A percentile compares a stretch with the other conserved stretches of the same genome.
Conservation (phyloP, 1,140 invertebrate species). For the Eumaeus atala region DNA sequence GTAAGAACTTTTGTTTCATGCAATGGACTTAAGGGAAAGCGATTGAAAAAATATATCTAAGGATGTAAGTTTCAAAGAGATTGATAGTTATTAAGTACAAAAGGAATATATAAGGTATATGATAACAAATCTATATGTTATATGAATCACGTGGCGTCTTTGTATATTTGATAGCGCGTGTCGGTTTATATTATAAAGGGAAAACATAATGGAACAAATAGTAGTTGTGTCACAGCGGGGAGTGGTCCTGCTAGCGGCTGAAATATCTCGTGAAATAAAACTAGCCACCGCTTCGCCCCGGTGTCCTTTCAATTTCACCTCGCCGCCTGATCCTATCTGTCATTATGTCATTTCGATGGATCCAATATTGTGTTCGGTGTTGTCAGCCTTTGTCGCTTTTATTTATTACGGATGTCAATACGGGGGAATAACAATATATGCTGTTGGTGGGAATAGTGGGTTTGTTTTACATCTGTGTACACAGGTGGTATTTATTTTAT, state of each 20-base stretch:
- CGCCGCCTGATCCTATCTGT: constrained; percentile 35
- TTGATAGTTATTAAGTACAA: too few species aligned
- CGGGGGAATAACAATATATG: constrained; percentile 8
- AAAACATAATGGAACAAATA: constrained; percentile 1
- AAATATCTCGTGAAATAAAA: constrained; percentile 59
- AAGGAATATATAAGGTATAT: too few species aligned
- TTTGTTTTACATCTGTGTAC: too few species aligned
- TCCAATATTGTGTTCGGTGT: constrained; percentile 37
- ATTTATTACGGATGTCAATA: constrained; percentile 35
- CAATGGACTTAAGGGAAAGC: too few species aligned
- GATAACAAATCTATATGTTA: not conserved
- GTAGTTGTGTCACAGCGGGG: constrained; percentile 42
- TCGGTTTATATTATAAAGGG: not conserved
- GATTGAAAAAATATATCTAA: too few species aligned
- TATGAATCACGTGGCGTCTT: not conserved
- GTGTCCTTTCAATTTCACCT: constrained; percentile 35
- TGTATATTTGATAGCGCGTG: constrained; percentile 3
- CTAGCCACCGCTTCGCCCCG: constrained; percentile 27
- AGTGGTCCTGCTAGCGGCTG: constrained; percentile 41
- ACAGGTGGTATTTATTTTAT: too few species aligned
- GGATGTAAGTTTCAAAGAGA: too few species aligned
- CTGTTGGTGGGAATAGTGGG: not conserved
- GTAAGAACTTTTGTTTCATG: too few species aligned
- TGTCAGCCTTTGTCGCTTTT: constrained; percentile 40
- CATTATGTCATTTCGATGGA: constrained; percentile 39